Conservation (phyloP, 92 coral and sea anemone genomes). For the Umimayanthus chanpuru region DNA sequence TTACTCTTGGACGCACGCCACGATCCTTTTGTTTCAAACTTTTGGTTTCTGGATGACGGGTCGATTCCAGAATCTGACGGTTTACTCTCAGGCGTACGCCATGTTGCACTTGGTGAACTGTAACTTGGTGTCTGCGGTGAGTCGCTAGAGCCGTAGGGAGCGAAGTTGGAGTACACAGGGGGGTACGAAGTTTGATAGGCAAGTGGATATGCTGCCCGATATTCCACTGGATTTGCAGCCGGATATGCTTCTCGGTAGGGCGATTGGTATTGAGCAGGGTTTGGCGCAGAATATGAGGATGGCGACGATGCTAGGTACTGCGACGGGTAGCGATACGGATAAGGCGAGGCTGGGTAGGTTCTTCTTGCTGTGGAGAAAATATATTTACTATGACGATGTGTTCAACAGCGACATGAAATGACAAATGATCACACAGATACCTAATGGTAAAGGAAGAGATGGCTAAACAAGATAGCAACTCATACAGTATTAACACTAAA, state of each 20-base stretch:
- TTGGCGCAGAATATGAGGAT: not conserved
- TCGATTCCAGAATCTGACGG: not conserved
- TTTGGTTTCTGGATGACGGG: slow-evolving; percentile 21
- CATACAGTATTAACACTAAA: too few relatives aligned
- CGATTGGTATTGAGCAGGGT: not conserved
- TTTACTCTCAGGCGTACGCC: not conserved
- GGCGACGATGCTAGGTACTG: not conserved
- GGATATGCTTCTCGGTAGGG: slow-evolving; percentile 1
- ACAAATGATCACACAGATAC: too few relatives aligned
- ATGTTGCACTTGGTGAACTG: not conserved
- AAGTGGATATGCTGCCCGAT: slow-evolving; percentile 22
- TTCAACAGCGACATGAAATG: not conserved
- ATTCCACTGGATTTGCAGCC: slow-evolving; percentile 5
- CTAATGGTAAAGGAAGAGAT: too few relatives aligned
- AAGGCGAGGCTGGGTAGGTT: not conserved
- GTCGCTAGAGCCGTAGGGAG: not conserved
- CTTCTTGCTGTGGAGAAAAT: slow-evolving; percentile 11
- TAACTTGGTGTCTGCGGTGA: not conserved
- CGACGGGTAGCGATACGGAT: slow-evolving; percentile 17
- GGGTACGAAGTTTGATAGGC: not conserved
- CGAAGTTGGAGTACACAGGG: not conserved
- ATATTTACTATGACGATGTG: not conserved
- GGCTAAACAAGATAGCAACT: too few relatives aligned
- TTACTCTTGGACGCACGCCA: not conserved
- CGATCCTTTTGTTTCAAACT: not conserved